Evolutionary conservation across 2,888 invertebrate genomes (phyloP).

Genomic region (Gerris lacustris): DNA sequence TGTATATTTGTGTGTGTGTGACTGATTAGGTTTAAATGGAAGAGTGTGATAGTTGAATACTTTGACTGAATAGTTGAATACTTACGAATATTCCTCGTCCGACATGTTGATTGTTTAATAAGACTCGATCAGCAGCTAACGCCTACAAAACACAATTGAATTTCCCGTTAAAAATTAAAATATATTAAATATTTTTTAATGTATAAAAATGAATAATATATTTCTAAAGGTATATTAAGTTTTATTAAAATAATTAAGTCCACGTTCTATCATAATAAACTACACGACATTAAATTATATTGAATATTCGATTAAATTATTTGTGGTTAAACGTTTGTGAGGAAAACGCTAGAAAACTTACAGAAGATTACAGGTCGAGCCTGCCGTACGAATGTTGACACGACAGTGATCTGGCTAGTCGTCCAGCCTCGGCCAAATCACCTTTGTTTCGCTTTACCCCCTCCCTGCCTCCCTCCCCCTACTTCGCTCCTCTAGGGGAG

Average conservation of each 20-base stretch:
- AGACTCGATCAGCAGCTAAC: neutral
- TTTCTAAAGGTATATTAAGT: too few relatives aligned
- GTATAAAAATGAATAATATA: too few relatives aligned
- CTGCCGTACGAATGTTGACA: slow-evolving; percentile 1
- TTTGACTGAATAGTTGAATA: slow-evolving; percentile 36
- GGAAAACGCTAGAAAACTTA: neutral
- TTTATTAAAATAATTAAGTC: too few relatives aligned
- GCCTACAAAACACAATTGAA: neutral
- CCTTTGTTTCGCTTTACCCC: neutral
- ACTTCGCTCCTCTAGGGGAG: too few relatives aligned
- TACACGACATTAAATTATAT: too few relatives aligned
- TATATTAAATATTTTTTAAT: neutral
- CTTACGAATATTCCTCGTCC: slow-evolving; percentile 93
- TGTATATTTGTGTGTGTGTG: too few relatives aligned
- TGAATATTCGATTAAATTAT: too few relatives aligned
- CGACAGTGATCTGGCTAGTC: neutral
- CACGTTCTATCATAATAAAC: too few relatives aligned
- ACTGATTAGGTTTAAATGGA: neutral
- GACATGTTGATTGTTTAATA: slow-evolving; percentile 54
- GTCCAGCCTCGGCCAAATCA: neutral
- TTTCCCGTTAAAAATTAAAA: neutral
- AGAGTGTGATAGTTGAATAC: slow-evolving; percentile 33
- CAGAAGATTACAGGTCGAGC: neutral
- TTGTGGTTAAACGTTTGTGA: too few relatives aligned
- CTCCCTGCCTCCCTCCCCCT: neutral